Evolutionary conservation across 2,888 invertebrate genomes (phyloP).

Genomic region (Andricus quercusramuli): DNA sequence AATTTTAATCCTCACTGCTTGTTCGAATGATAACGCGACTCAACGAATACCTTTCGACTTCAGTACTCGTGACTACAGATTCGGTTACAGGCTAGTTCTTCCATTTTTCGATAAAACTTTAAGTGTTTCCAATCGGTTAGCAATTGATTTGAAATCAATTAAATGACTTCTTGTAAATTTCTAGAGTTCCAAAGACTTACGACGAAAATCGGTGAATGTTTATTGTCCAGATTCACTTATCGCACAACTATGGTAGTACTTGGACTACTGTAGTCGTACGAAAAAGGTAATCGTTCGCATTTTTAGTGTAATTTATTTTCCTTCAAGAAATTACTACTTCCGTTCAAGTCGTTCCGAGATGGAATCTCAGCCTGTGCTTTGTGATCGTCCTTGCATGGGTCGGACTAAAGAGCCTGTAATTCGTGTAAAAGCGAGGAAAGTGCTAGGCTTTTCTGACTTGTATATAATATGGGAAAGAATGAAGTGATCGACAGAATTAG

Average conservation of each 20-base stretch:
- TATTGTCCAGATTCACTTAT: conserved; percentile 11
- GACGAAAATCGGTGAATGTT: conserved; percentile 14
- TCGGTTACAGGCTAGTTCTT: conserved; percentile 51
- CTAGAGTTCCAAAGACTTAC: background rate
- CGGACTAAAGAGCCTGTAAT: background rate
- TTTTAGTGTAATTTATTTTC: conserved; percentile 4
- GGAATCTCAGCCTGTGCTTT: conserved; percentile 28
- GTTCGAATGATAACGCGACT: background rate
- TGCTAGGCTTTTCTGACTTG: conserved; percentile 10
- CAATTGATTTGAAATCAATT: background rate
- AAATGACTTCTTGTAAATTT: conserved; percentile 7
- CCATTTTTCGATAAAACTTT: conserved; percentile 48
- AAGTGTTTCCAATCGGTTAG: background rate
- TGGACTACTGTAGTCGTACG: conserved; percentile 18
- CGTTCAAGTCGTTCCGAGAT: conserved; percentile 26
- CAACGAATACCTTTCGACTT: background rate
- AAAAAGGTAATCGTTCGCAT: conserved; percentile 24
- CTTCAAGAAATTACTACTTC: conserved; percentile 20
- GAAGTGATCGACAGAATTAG: conserved; percentile 50
- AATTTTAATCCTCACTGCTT: conserved; percentile 51
- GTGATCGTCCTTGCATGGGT: background rate
- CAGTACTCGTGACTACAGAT: conserved; percentile 1
- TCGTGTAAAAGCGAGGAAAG: conserved; percentile 25
- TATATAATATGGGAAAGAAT: conserved; percentile 20
- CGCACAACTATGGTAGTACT: conserved; percentile 20